A percentile compares a stretch with the other conserved stretches of the same genome.
These are phyloP conservation scores for Hyles vespertilio DNA, from an alignment of 1,140 invertebrate species.

Conservation along the genomic window DNA sequence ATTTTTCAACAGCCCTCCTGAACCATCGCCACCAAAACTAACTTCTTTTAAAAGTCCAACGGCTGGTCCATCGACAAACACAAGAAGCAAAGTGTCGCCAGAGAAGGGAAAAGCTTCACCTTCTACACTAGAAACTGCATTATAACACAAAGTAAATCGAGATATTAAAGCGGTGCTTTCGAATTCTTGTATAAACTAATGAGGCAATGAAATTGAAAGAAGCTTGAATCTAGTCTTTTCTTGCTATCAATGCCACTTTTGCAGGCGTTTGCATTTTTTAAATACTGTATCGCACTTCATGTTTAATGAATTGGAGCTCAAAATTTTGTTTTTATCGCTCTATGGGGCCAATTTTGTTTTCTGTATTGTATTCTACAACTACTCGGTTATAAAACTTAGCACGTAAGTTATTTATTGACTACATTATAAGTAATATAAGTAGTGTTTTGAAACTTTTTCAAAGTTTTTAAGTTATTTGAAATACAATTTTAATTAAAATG, in stretches of 20 bases:
- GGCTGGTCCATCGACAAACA: conserved; percentile 22
- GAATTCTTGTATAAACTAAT: conserved; percentile 33
- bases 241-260: conserved; percentile 63
- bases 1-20: conserved; percentile 70
- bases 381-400: conserved; percentile 49
- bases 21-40: conserved; percentile 48
- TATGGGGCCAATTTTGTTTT: conserved; percentile 65
- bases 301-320: conserved; percentile 33
- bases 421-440: conserved; percentile 52
- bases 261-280: conserved; percentile 36
- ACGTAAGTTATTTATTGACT: conserved; percentile 71
- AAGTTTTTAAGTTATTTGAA: conserved; percentile 71
- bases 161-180: conserved; percentile 49
- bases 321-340: conserved; percentile 45
- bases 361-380: conserved; percentile 34
- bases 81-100: conserved; percentile 48
- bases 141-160: conserved; percentile 49
- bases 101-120: conserved; percentile 59
- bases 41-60: conserved; percentile 55
- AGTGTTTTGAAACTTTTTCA: conserved; percentile 64
- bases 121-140: conserved; percentile 77
- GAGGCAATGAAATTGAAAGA: conserved; percentile 60
- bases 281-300: conserved; percentile 45
- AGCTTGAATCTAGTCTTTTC: conserved; percentile 73
- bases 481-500: conserved; percentile 69